Evolutionary conservation across 2,113 vertebrate genomes (phyloP).

Genomic region (Mirza zaza): DNA sequence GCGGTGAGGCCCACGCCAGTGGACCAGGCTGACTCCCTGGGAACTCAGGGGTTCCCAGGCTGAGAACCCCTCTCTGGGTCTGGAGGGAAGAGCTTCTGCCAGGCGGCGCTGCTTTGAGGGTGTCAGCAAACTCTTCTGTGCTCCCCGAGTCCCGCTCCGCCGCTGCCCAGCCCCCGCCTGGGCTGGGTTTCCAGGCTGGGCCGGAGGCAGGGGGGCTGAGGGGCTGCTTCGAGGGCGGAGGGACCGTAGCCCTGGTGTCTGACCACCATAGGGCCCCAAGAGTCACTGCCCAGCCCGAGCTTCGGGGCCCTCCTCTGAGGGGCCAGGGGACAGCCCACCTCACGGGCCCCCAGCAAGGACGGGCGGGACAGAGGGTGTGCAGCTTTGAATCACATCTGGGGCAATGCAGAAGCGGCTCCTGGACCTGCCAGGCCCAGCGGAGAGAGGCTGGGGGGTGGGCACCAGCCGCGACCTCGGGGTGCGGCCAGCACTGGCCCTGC

Average conservation of each 20-base stretch:
- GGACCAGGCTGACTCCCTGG: neutral
- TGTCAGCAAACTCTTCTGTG: neutral
- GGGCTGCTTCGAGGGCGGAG: too few relatives aligned
- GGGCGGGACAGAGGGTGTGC: neutral
- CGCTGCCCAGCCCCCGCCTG: neutral
- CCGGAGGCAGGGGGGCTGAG: too few relatives aligned
- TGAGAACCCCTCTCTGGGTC: too few relatives aligned
- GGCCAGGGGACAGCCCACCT: fast-evolving
- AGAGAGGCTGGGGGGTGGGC: neutral
- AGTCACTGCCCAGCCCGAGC: neutral
- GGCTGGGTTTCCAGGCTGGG: neutral
- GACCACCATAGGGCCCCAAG: neutral
- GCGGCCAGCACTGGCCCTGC: neutral
- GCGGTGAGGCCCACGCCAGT: neutral
- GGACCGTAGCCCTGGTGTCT: neutral
- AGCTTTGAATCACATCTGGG: fast-evolving
- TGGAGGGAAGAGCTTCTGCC: neutral
- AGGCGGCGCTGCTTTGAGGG: neutral
- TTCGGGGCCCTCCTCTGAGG: neutral
- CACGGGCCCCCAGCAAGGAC: neutral
- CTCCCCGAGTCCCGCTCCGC: neutral
- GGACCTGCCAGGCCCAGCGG: too few relatives aligned
- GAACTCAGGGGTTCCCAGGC: too few relatives aligned
- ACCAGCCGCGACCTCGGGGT: neutral
- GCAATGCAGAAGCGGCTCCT: too few relatives aligned